These are phyloP conservation scores for Stegana nigrithorax DNA, from an alignment of 2,888 invertebrate genomes.

Conservation along the genomic window DNA sequence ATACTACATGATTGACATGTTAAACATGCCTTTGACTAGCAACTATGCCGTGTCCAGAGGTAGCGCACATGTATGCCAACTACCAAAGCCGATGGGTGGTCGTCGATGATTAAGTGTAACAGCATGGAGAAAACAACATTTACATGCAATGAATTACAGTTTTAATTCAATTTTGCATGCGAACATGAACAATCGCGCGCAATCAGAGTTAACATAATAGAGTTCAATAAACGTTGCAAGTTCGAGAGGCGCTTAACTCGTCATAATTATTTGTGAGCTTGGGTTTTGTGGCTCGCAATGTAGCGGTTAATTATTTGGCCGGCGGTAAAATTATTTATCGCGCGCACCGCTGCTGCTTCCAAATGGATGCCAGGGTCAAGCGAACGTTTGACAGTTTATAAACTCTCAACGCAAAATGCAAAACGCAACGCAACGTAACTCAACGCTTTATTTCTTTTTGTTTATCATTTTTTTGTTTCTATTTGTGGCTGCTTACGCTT, in stretches of 20 bases:
- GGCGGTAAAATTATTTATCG: not conserved
- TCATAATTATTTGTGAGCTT: not conserved
- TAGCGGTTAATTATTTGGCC: not conserved
- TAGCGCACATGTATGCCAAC: too few species aligned
- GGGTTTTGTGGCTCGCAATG: too few species aligned
- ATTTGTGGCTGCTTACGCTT: not conserved
- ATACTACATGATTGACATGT: too few species aligned
- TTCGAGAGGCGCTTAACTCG: not conserved
- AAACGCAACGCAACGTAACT: too few species aligned
- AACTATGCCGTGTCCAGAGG: too few species aligned
- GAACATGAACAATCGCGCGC: not conserved
- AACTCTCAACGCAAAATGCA: not conserved
- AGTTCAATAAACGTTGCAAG: conserved; percentile 13
- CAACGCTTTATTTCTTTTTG: not conserved
- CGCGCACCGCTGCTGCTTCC: not conserved
- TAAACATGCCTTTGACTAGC: too few species aligned
- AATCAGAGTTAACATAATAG: not conserved
- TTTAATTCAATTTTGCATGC: not conserved
- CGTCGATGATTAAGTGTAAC: not conserved
- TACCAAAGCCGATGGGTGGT: not conserved
- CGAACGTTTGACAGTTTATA: conserved; percentile 4
- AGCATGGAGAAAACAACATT: too few species aligned
- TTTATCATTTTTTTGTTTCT: not conserved
- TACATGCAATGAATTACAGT: not conserved
- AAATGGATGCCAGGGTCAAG: conserved; percentile 14